These are phyloP conservation scores for Elegia similella DNA, from an alignment of 2,888 invertebrate species.

Conservation along the genomic window DNA sequence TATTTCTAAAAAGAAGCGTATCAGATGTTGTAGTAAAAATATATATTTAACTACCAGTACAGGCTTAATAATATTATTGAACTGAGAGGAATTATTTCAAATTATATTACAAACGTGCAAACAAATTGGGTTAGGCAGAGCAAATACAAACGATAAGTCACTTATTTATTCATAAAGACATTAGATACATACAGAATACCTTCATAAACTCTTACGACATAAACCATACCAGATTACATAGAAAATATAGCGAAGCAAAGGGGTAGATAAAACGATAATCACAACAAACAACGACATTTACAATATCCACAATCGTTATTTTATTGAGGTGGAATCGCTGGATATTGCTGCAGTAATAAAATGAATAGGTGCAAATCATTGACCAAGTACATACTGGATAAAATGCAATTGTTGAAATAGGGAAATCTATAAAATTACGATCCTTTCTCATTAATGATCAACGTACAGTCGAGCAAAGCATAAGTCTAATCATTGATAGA, in stretches of 20 bases:
- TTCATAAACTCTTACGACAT: conserved; percentile 20
- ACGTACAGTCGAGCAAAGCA: too few relatives aligned
- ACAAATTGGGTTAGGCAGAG: too few relatives aligned
- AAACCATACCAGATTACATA: conserved; percentile 20
- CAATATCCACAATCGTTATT: conserved; percentile 12
- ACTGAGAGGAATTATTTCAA: too few relatives aligned
- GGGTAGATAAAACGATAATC: conserved; percentile 14
- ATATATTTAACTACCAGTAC: too few relatives aligned
- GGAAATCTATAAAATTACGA: too few relatives aligned
- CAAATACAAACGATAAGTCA: too few relatives aligned
- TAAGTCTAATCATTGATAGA: too few relatives aligned
- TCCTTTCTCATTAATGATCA: too few relatives aligned
- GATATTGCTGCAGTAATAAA: conserved; percentile 37
- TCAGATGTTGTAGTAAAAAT: too few relatives aligned
- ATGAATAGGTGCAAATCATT: conserved; percentile 34
- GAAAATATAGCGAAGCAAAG: conserved; percentile 15
- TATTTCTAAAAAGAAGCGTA: too few relatives aligned
- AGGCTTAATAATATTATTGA: too few relatives aligned
- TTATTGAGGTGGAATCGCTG: conserved; percentile 1
- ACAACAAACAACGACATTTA: conserved; percentile 11
- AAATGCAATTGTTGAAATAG: neutral
- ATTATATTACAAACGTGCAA: too few relatives aligned
- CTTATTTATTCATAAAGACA: neutral
- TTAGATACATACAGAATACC: neutral
- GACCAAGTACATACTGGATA: conserved; percentile 17